Percentiles rank a stretch among this genome's conserved stretches.
phyloP scores from a whole-genome alignment of 2,888 invertebrate genomes.

The Diaperis boleti region DNA sequence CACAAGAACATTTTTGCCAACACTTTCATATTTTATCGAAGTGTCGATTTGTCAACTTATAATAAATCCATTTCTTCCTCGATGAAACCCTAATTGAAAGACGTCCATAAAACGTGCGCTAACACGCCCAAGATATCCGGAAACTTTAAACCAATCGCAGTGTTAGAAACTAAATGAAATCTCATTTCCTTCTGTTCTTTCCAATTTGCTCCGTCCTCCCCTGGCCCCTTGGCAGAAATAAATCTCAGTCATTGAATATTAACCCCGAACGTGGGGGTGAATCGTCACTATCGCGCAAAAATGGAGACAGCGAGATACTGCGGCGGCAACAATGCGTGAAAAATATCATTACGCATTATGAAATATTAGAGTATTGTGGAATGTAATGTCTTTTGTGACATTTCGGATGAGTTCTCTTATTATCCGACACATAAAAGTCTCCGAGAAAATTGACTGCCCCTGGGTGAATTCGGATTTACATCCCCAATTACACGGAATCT shows the following conservation, averaged over 20 bases:
- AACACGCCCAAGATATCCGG: background rate
- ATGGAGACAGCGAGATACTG: constrained; percentile 26
- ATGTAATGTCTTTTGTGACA: constrained; percentile 44
- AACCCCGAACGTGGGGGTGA: constrained; percentile 37
- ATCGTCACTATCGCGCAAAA: constrained; percentile 38
- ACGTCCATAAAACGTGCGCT: background rate
- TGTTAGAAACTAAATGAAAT: background rate
- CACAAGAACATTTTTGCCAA: too few species aligned
- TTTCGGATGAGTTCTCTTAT: constrained; percentile 40
- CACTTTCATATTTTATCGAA: too few species aligned
- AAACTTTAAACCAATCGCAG: background rate
- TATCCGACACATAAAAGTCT: constrained; percentile 44
- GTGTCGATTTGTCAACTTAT: too few species aligned
- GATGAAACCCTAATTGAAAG: too few species aligned
- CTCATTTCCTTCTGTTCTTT: background rate
- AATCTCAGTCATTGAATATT: constrained; percentile 46
- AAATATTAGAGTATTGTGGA: constrained; percentile 43
- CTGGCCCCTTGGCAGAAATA: constrained; percentile 22
- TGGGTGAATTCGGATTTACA: constrained; percentile 27
- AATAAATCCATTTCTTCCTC: too few species aligned
- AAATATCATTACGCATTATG: constrained; percentile 43
- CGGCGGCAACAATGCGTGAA: constrained; percentile 44
- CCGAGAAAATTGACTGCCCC: constrained; percentile 36
- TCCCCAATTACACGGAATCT: constrained; percentile 17
- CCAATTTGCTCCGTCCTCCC: background rate